A percentile compares a stretch with the other conserved stretches of the same genome.
Conservation (phyloP, 2,888 invertebrate genomes). For the Psococerastis gibbosa region DNA sequence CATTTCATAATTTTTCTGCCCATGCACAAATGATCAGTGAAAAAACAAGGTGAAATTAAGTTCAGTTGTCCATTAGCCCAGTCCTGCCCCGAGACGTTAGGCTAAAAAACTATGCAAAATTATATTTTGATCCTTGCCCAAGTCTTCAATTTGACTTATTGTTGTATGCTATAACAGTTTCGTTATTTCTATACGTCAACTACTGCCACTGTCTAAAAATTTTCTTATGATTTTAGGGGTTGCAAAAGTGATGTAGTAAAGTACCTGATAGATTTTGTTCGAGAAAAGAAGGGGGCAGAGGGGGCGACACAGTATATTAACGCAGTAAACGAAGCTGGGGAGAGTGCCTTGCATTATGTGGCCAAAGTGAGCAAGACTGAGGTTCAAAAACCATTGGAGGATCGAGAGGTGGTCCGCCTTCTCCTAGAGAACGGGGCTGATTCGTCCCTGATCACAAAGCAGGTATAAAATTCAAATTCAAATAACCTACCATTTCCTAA, state of each 20-base stretch:
- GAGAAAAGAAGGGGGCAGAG: constrained; percentile 51
- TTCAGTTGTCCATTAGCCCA: too few species aligned
- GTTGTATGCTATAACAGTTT: not conserved
- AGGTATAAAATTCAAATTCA: too few species aligned
- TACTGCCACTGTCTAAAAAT: not conserved
- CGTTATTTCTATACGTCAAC: not conserved
- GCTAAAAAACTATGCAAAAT: too few species aligned
- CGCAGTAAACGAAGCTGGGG: constrained; percentile 75
- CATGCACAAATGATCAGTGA: too few species aligned
- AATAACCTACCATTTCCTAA: too few species aligned
- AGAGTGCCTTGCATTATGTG: constrained; percentile 85
- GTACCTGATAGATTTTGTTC: constrained; percentile 68
- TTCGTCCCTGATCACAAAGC: constrained; percentile 61
- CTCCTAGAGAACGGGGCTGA: constrained; percentile 85
- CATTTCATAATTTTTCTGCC: too few species aligned
- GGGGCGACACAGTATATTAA: constrained; percentile 74
- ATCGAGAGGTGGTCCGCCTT: constrained; percentile 65
- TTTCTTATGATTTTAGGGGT: constrained; percentile 23
- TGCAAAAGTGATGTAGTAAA: constrained; percentile 71
- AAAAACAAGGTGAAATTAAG: too few species aligned
- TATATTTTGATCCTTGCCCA: too few species aligned
- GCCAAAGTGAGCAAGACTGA: constrained; percentile 74
- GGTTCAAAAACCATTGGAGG: constrained; percentile 55
- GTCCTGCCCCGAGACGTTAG: too few species aligned
- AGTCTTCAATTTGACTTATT: too few species aligned